Evolutionary conservation across 2,888 invertebrate genomes (phyloP), one percentile per base, ranked within the genome.

Genomic region (Cataglyphis albicans): DNA sequence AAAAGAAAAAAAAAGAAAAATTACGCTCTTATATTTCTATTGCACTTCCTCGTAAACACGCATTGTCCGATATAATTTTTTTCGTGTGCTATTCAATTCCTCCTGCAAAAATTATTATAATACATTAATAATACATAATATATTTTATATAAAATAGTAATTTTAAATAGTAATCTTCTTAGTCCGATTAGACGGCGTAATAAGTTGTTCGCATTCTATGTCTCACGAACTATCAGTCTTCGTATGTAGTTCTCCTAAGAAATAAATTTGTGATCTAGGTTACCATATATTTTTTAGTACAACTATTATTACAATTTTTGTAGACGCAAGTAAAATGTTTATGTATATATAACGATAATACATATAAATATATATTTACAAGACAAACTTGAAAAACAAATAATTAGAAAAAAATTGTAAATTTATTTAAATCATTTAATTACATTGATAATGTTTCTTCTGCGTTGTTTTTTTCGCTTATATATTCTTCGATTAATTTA

Each of bases 91-190:
- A 89, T 82, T 91, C 88, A 90, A 90, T 89, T 90, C 88, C 89
- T 87, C 86, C 80, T 75, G 73, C 86, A 83, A 88, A 80, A 84
- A 86, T 89, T 82, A 75, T 67, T 25, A 87, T 86, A 88, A 84
- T 86, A 82, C 82, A 86, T 52, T 83, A 89, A 90, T 92, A 92
- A 92, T 90, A 91, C 87, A 85, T 90, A 92, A 89, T 93, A 89
- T 93, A 82, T 86, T 88, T 91, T 91, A 92, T 93, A 88, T 92
- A 93, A 91, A 89, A 90, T 44, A 15, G 12, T 44, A 44, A 44
- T 44, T 44, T 44, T 44, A 44, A 44, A 44, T 44, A 44, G 90
- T 87, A 91, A 85, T 85, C 29, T 88, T 92, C 87, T 92, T 90
- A 92, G 90, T 92, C 91, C 83, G 85, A 55, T 68, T 86, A 89